phyloP scores from a whole-genome alignment of 92 coral and sea anemone genomes.

The Paragorgia papillata region DNA sequence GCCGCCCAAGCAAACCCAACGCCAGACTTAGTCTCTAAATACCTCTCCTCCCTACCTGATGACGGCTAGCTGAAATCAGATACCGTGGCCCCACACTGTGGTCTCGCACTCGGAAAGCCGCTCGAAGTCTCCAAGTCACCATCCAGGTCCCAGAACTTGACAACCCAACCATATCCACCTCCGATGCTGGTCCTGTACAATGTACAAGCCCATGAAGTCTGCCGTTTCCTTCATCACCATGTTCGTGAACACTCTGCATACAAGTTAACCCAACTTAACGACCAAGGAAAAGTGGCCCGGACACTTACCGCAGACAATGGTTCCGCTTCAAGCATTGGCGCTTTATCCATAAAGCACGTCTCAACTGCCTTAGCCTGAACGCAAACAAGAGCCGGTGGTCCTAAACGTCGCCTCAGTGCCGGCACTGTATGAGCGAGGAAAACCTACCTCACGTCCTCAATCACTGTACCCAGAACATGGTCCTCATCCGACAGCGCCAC shows the following conservation, averaged over 20 bases:
- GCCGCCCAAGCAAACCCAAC: conserved; percentile 24
- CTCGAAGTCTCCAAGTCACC: conserved; percentile 4
- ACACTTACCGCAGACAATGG: neutral
- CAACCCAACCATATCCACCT: conserved; percentile 22
- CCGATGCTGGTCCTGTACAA: conserved; percentile 3
- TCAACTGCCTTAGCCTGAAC: conserved; percentile 40
- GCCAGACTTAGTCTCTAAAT: conserved; percentile 4
- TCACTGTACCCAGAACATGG: too few relatives aligned
- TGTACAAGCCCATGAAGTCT: neutral
- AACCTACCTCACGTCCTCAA: too few relatives aligned
- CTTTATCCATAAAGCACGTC: conserved; percentile 45
- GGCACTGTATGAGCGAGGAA: too few relatives aligned
- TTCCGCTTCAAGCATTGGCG: conserved; percentile 26
- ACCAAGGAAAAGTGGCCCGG: conserved; percentile 37
- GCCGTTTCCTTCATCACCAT: conserved; percentile 14
- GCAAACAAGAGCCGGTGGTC: conserved; percentile 43
- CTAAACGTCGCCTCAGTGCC: neutral
- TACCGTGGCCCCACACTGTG: conserved; percentile 5
- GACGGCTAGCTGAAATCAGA: conserved; percentile 11
- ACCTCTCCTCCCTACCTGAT: conserved; percentile 5
- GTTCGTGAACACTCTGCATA: conserved; percentile 3
- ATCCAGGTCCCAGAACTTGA: too few relatives aligned
- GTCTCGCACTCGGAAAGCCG: conserved; percentile 26
- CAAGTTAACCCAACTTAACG: conserved; percentile 12
- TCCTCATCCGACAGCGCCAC: conserved; percentile 42